Evolutionary conservation across 2,113 vertebrate genomes (phyloP).

Genomic region (Pollimyrus isidori): DNA sequence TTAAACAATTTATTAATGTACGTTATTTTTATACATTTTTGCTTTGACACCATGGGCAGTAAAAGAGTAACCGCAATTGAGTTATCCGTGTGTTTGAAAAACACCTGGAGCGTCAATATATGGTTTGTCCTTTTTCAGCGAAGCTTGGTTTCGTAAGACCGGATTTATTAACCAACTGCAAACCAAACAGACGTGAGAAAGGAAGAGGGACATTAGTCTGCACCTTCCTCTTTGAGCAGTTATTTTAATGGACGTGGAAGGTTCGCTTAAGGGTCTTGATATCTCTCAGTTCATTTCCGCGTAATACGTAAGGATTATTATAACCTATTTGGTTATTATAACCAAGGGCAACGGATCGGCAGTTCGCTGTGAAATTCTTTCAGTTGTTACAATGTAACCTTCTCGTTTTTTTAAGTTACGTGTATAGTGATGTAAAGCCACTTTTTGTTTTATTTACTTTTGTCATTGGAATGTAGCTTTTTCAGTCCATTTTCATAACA

Average conservation of each 20-base stretch:
- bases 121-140: not conserved
- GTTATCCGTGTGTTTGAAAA: not conserved
- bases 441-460: not conserved
- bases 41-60: not conserved
- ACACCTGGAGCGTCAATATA: not conserved
- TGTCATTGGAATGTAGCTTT: not conserved
- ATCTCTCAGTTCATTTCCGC: not conserved
- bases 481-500: not conserved
- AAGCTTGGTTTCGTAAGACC: conserved; percentile 3
- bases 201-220: not conserved
- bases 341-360: not conserved
- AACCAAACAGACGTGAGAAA: not conserved
- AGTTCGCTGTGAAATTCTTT: not conserved
- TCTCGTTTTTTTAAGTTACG: not conserved
- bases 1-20: not conserved
- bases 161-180: conserved; percentile 20
- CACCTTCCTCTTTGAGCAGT: not conserved
- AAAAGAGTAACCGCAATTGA: not conserved
- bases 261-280: not conserved
- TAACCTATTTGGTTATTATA: not conserved
- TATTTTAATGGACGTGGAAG: not conserved
- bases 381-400: not conserved
- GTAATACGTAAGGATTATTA: not conserved
- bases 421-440: not conserved
- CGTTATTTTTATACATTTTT: not conserved